These are phyloP conservation scores for Hydropsyche betteni DNA, from an alignment of 2,888 invertebrate species.

Conservation along the genomic window DNA sequence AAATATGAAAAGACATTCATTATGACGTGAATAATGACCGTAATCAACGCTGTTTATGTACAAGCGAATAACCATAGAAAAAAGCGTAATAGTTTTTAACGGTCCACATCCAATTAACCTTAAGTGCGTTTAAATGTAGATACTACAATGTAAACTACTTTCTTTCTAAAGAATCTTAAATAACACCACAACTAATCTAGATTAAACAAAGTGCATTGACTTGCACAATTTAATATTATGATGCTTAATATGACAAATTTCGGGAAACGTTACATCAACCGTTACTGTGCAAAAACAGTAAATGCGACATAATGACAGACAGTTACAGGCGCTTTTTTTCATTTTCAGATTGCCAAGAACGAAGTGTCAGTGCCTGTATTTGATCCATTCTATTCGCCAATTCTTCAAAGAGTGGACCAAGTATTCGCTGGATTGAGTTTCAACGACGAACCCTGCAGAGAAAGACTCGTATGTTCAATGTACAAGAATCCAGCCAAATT, in stretches of 20 bases:
- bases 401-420: conserved; percentile 80
- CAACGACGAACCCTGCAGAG: conserved; percentile 76
- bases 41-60: conserved; percentile 8
- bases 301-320: no score
- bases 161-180: no score
- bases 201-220: no score
- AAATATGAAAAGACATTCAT: background rate
- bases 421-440: conserved; percentile 77
- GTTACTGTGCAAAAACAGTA: conserved; percentile 8
- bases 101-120: conserved; percentile 1
- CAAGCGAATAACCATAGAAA: background rate
- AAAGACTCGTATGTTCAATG: conserved; percentile 83
- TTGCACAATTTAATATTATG: no score
- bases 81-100: conserved; percentile 11
- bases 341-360: conserved; percentile 56
- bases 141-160: no score
- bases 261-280: background rate
- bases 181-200: no score
- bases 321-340: no score
- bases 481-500: conserved; percentile 84
- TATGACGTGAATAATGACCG: background rate
- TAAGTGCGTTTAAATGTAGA: conserved; percentile 1
- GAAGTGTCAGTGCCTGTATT: conserved; percentile 55
- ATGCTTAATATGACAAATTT: no score
- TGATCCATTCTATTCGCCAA: conserved; percentile 79